Evolutionary conservation across 2,113 vertebrate genomes (phyloP), one percentile per base, ranked within the genome.

Genomic region (Malurus cyaneus): DNA sequence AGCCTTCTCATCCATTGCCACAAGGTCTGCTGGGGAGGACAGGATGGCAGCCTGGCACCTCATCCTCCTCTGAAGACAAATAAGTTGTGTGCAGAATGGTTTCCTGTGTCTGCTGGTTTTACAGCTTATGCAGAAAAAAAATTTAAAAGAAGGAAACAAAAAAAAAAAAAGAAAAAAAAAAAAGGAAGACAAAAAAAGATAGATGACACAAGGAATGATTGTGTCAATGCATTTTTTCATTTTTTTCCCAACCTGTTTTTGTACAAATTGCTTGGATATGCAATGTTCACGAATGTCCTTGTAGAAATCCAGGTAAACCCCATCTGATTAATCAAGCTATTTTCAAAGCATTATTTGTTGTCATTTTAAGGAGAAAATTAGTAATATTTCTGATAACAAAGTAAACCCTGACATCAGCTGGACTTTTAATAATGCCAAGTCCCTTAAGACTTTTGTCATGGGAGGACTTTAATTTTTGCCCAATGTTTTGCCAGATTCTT

Each of bases 81-180:
- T 5, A 5, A 7, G 9, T 26, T 70, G 4, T 20, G 7, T 36
- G 10, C 7, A 83, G 67, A 66, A 72, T 10, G 6, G 5, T 57
- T 76, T 86, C 72, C 46, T 47, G 5, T 54, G 26, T 7, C 28
- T 46, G 24, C 16, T 88, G 41, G 16, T 65, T 89, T 73, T 57
- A 41, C 4, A 50, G 10, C 28, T 46, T 39, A 34, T 26, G 12
- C 16, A 29, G 19, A 1, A 9, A n/a, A 39, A 39, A 26, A 21
- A 39, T 10, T 39, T 10, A 39, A 39, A 39, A 10, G 9, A 39
- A 7, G 1, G 7, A 18, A 18, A 4, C 8, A 2, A 12, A 6
- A 11, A 28, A 9, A 3, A 25, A 7, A 14, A 8, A 4, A 7
- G 14, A 3, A 12, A 36, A 12, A 5, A 8, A 3, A 25, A 0